Conservation (phyloP, 1,140 invertebrate genomes). For the Heliothis subflexa region DNA sequence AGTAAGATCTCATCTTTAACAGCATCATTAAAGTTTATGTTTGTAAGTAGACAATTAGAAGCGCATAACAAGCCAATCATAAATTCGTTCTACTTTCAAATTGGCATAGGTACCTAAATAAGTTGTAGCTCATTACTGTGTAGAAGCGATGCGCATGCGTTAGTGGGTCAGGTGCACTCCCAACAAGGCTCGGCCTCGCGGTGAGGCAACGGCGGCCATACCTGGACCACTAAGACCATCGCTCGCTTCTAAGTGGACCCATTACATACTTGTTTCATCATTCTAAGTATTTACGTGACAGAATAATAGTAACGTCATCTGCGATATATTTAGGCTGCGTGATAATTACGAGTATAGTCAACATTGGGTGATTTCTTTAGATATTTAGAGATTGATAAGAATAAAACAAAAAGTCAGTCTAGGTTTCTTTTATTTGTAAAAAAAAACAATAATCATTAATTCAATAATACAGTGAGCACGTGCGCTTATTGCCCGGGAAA, state of each 20-base stretch:
- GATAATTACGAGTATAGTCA: too few relatives aligned
- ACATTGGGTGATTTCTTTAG: too few relatives aligned
- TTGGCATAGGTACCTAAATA: too few relatives aligned
- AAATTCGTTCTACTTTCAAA: background rate
- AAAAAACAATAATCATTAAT: constrained; percentile 78
- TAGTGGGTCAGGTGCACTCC: constrained; percentile 35
- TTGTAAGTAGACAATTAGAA: background rate
- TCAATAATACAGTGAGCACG: constrained; percentile 80
- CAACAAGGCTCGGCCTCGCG: constrained; percentile 25
- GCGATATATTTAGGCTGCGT: too few relatives aligned
- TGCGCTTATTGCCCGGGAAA: constrained; percentile 85
- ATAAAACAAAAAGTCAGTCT: constrained; percentile 74
- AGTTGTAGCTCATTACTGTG: constrained; percentile 1
- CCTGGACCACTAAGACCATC: constrained; percentile 17
- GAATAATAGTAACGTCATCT: background rate
- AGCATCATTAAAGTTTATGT: too few relatives aligned
- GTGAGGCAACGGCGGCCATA: constrained; percentile 30
- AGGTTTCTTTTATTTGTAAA: constrained; percentile 84
- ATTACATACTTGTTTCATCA: background rate
- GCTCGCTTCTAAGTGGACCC: background rate
- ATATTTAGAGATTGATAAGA: background rate
- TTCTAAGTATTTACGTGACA: background rate
- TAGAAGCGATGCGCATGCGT: background rate
- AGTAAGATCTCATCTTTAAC: too few relatives aligned
- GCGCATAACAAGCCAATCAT: background rate